Percentiles rank a stretch among this genome's conserved stretches.
phyloP scores from a whole-genome alignment of 2,888 invertebrate genomes.

The Macrosiphum euphorbiae region DNA sequence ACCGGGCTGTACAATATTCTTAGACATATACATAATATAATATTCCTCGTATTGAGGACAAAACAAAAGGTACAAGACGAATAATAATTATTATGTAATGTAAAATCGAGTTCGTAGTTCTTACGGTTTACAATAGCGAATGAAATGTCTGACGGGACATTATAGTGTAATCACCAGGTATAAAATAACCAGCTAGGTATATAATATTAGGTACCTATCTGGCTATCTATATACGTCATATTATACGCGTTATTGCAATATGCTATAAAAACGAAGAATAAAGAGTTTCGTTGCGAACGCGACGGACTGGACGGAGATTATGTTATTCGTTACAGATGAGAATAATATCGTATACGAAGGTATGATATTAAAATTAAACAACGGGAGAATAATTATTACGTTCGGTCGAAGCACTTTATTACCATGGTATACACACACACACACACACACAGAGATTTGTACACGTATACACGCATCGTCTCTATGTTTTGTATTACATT shows the following conservation, averaged over 20 bases:
- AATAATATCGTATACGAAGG: neutral
- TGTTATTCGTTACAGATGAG: neutral
- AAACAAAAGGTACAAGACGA: neutral
- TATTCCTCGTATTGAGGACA: neutral
- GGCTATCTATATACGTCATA: neutral
- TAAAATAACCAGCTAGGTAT: neutral
- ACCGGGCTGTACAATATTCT: neutral
- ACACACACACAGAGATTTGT: neutral
- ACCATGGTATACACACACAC: conserved; percentile 3
- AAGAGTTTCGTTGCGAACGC: neutral
- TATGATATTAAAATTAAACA: conserved; percentile 39
- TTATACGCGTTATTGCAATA: neutral
- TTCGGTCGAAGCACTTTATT: conserved; percentile 41
- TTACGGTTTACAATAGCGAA: neutral
- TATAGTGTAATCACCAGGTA: conserved; percentile 9
- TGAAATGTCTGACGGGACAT: conserved; percentile 7
- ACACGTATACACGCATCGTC: neutral
- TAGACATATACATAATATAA: neutral
- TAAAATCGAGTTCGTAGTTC: neutral
- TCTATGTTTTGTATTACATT: conserved; percentile 25
- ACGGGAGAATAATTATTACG: conserved; percentile 39
- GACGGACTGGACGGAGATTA: neutral
- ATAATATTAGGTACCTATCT: neutral
- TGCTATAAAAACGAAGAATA: neutral
- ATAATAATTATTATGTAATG: neutral